Conservation (phyloP, 2,113 vertebrate species). For the Origma solitaria region DNA sequence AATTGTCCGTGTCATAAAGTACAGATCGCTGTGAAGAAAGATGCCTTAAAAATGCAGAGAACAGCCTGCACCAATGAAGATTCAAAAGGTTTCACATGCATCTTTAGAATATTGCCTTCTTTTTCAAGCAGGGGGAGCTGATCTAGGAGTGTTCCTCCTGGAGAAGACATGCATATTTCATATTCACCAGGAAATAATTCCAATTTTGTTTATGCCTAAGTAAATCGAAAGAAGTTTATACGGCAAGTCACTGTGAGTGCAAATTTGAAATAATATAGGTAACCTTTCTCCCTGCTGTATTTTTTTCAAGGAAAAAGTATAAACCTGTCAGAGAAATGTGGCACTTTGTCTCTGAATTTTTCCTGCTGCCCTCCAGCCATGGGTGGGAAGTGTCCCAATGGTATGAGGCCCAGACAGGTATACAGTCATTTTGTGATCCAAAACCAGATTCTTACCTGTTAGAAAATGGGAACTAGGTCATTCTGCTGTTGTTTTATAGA, state of each 20-base stretch:
- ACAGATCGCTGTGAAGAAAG: neutral
- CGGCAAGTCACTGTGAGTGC: neutral
- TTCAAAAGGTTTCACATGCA: neutral
- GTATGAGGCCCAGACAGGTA: neutral
- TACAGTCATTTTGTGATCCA: neutral
- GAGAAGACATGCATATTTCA: neutral
- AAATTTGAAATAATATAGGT: neutral
- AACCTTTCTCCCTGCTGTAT: neutral
- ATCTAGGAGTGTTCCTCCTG: neutral
- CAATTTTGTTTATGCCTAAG: neutral
- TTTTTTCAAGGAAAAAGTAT: neutral
- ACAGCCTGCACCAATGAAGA: neutral
- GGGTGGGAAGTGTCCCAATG: neutral
- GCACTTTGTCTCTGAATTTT: neutral
- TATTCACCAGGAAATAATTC: neutral
- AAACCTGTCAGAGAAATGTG: neutral
- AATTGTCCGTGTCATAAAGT: neutral
- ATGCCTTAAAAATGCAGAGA: neutral
- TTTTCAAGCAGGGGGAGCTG: neutral
- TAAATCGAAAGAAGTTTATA: neutral
- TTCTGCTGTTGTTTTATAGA: neutral
- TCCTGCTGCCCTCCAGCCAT: neutral
- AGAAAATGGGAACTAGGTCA: neutral
- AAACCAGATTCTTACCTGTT: neutral
- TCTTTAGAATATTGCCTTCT: neutral